Base-by-base conservation (phyloP, 2,888 invertebrate genomes). In the Melieria picta region DNA sequence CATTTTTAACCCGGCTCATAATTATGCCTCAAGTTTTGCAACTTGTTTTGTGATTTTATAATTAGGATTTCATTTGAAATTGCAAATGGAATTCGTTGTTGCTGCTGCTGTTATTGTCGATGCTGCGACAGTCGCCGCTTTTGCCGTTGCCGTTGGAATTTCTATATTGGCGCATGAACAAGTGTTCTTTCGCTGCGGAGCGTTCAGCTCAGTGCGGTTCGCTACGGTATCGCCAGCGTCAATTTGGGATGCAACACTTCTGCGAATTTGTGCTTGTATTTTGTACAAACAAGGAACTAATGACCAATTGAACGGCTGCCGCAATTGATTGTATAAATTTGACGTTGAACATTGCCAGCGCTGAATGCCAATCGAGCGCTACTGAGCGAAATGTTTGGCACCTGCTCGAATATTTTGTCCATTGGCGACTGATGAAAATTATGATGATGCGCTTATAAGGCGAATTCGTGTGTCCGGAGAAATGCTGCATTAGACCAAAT, bases 11-110 rank as follows among this genome's bases (percentile, higher is more conserved):
- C 68, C 65, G 69, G 50, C 74, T 76, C 71, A 76, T 83, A 84
- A 83, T 83, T 83, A 83, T 82, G 83, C 83, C 30, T 82, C 76
- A 77, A 79, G 82, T 84, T 83, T 82, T 79, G 73, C 65, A 76
- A 77, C 76, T 75, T 74, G 77, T 77, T 76, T 77, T 75, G 77
- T 76, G 79, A 75, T 74, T 79, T 79, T 77, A 75, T 79, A 79
- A 79, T 79, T 77, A 78, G 77, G 77, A 77, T 77, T 79, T 77
- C 78, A 75, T 74, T 77, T 72, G 77, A 78, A 78, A 77, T 76
- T 75, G 74, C 76, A 71, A 74, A 75, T 74, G 69, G 75, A 76
- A 74, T 75, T 74, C 72, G 72, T 75, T 77, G 67, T 69, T 72
- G 58, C 30, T 66, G 64, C 52, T 72, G 55, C 55, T 65, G 56